A percentile compares a stretch with the other conserved stretches of the same genome.
Conservation (phyloP, 2,888 invertebrate genomes). For the Melieria picta region DNA sequence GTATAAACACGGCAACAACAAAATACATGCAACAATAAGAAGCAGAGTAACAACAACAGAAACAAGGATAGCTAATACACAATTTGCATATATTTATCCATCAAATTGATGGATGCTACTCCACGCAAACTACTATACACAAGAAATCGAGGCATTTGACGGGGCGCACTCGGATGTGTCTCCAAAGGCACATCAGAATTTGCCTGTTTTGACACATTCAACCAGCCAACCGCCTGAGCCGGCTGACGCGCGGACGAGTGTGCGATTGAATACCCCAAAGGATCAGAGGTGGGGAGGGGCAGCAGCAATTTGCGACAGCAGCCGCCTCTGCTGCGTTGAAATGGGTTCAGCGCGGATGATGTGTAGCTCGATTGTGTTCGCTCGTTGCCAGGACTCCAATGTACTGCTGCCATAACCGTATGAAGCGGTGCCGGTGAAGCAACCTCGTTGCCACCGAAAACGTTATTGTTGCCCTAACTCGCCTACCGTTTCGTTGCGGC, state of each 20-base stretch:
- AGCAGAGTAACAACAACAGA: slow-evolving; percentile 39
- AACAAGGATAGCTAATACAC: slow-evolving; percentile 61
- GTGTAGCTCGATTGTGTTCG: too few relatives aligned
- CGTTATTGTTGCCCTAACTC: background rate
- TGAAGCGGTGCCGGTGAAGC: too few relatives aligned
- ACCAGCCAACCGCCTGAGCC: background rate
- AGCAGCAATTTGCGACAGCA: slow-evolving; percentile 15
- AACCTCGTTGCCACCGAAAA: slow-evolving; percentile 17
- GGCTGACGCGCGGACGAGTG: slow-evolving; percentile 49
- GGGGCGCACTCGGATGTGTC: background rate
- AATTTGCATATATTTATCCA: slow-evolving; percentile 67
- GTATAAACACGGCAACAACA: slow-evolving; percentile 27
- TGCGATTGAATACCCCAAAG: slow-evolving; percentile 55
- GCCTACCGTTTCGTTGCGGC: background rate
- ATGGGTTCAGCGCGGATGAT: too few relatives aligned
- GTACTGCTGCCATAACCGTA: too few relatives aligned
- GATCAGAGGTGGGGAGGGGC: slow-evolving; percentile 46
- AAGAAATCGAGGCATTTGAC: background rate
- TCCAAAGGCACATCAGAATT: background rate
- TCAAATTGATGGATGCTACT: slow-evolving; percentile 67
- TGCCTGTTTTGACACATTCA: too few relatives aligned
- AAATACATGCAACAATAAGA: slow-evolving; percentile 40
- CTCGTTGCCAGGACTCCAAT: too few relatives aligned
- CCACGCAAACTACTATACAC: slow-evolving; percentile 45
- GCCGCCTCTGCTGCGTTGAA: slow-evolving; percentile 6